phyloP scores from a whole-genome alignment of 2,797 vertebrate genomes.

The Apogon hyalosoma region DNA sequence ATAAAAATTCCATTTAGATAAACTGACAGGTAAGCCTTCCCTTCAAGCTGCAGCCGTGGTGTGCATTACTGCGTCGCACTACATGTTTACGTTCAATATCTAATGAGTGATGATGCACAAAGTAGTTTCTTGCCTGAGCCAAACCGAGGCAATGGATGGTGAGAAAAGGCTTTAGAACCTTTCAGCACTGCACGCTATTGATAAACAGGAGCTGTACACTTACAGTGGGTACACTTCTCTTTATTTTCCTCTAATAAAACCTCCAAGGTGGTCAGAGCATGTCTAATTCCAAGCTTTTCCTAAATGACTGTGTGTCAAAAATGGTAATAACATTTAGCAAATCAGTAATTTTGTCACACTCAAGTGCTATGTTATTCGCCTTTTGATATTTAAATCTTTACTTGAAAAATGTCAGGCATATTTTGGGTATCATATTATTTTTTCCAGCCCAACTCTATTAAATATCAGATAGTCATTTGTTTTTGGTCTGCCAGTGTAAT shows the following conservation, averaged over 20 bases:
- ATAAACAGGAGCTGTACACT: neutral
- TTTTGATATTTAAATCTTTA: conserved; percentile 4
- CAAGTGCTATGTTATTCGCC: neutral
- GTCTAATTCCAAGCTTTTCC: conserved; percentile 25
- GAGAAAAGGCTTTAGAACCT: conserved; percentile 6
- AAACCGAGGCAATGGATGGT: conserved; percentile 14
- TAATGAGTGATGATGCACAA: conserved; percentile 54
- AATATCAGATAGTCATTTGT: conserved; percentile 8
- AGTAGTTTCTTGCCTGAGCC: conserved; percentile 24
- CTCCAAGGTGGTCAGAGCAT: neutral
- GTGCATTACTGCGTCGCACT: conserved; percentile 41
- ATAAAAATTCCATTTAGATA: conserved; percentile 72
- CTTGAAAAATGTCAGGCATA: conserved; percentile 18
- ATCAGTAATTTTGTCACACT: conserved; percentile 28
- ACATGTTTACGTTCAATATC: conserved; percentile 39
- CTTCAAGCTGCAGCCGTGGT: conserved; percentile 31
- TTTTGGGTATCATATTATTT: neutral
- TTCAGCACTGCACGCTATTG: neutral
- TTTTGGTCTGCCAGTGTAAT: conserved; percentile 1
- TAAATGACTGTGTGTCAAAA: conserved; percentile 22
- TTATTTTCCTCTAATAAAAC: conserved; percentile 10
- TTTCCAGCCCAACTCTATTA: neutral
- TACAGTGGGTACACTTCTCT: neutral
- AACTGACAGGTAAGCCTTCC: conserved; percentile 57
- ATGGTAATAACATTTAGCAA: conserved; percentile 19